Conservation (phyloP, 2,888 invertebrate genomes). For the Macrosiphum euphorbiae region DNA sequence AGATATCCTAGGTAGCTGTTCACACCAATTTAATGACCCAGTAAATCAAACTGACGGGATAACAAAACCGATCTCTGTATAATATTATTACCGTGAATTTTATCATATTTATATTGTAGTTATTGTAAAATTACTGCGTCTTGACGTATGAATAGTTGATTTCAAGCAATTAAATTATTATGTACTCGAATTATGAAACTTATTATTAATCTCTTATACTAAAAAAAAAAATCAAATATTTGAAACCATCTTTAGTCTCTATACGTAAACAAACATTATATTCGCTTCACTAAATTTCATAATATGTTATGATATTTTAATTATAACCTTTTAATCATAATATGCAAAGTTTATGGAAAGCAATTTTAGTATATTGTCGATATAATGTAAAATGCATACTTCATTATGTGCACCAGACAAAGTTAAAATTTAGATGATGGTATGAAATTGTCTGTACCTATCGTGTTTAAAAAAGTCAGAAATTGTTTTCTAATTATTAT, state of each 20-base stretch:
- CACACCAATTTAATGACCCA: neutral
- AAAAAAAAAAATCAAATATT: neutral
- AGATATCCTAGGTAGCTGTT: neutral
- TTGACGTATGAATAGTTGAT: neutral
- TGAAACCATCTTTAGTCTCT: neutral
- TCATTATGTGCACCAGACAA: neutral
- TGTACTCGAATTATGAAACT: neutral
- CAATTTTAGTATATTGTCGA: neutral
- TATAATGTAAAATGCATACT: neutral
- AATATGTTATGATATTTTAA: neutral
- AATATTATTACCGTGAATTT: neutral
- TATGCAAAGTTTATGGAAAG: neutral
- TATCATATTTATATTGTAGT: neutral
- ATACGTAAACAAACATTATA: neutral
- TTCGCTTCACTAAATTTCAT: neutral
- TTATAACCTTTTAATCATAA: conserved; percentile 10
- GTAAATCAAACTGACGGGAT: neutral
- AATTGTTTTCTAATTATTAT: neutral
- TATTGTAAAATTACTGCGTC: neutral
- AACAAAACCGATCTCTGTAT: neutral
- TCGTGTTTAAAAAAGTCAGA: neutral
- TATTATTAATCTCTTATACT: neutral
- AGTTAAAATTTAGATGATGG: neutral
- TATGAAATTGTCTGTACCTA: neutral
- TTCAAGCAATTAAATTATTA: neutral